phyloP scores from a whole-genome alignment of 1,140 invertebrate species.

The Epicauta chinensis region DNA sequence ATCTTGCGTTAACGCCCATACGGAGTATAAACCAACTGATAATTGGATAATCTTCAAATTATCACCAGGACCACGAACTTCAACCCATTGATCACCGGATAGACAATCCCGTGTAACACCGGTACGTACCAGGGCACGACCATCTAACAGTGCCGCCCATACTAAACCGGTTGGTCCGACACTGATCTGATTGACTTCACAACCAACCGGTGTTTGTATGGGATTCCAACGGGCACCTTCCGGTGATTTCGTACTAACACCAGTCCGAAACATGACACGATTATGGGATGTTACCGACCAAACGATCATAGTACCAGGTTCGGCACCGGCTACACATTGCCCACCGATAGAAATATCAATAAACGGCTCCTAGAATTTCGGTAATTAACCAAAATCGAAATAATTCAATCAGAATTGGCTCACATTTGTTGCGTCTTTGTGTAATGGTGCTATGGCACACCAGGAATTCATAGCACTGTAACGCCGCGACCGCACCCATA shows the following conservation, averaged over 20 bases:
- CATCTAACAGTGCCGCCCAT: slow-evolving; percentile 78
- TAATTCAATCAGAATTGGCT: slow-evolving; percentile 5
- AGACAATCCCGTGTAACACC: slow-evolving; percentile 43
- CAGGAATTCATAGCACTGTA: slow-evolving; percentile 87
- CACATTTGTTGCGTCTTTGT: slow-evolving; percentile 78
- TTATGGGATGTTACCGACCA: slow-evolving; percentile 90
- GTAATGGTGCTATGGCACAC: slow-evolving; percentile 81
- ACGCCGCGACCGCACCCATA: slow-evolving; percentile 80
- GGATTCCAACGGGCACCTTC: slow-evolving; percentile 79
- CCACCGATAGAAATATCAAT: slow-evolving; percentile 82
- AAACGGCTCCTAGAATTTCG: slow-evolving; percentile 59
- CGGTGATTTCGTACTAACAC: slow-evolving; percentile 70
- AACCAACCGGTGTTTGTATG: slow-evolving; percentile 63
- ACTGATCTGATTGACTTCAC: slow-evolving; percentile 77
- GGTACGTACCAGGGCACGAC: slow-evolving; percentile 69
- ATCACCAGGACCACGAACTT: slow-evolving; percentile 67
- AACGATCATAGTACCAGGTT: slow-evolving; percentile 66
- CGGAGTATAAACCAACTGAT: slow-evolving; percentile 74
- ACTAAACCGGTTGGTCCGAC: slow-evolving; percentile 77
- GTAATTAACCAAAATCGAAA: background rate
- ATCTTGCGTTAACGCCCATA: slow-evolving; percentile 82
- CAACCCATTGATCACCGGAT: slow-evolving; percentile 68
- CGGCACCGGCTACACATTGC: slow-evolving; percentile 68
- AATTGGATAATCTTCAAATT: slow-evolving; percentile 66
- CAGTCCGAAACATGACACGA: slow-evolving; percentile 72